phyloP scores from a whole-genome alignment of 2,888 invertebrate genomes.

The Apodemia duryi region DNA sequence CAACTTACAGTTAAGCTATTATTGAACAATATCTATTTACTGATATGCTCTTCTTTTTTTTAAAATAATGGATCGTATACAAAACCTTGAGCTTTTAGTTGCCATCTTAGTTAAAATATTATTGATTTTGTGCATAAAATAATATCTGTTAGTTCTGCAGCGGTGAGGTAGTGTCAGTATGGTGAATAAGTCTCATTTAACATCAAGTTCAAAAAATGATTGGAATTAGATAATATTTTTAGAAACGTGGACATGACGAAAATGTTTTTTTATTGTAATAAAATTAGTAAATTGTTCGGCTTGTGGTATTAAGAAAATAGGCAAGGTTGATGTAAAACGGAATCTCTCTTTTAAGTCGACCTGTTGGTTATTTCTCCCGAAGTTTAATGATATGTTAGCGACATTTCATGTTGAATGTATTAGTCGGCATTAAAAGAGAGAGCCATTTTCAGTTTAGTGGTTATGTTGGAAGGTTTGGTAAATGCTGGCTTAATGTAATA shows the following conservation, averaged over 20 bases:
- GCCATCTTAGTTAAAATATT: background rate
- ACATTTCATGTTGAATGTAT: slow-evolving; percentile 62
- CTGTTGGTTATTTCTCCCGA: slow-evolving; percentile 60
- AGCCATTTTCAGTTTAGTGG: slow-evolving; percentile 36
- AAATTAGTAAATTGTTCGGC: slow-evolving; percentile 33
- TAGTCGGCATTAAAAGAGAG: slow-evolving; percentile 47
- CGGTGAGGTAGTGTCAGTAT: background rate
- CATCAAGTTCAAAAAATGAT: slow-evolving; percentile 19
- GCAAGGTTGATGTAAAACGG: slow-evolving; percentile 51
- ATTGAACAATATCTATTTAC: no score
- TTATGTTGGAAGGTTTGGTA: slow-evolving; percentile 53
- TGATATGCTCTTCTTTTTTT: background rate
- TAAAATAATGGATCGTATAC: background rate
- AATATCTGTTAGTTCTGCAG: slow-evolving; percentile 3
- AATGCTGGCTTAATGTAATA: slow-evolving; percentile 60
- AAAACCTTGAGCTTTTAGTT: background rate
- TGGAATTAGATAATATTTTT: slow-evolving; percentile 24
- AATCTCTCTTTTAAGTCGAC: slow-evolving; percentile 42
- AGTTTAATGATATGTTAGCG: slow-evolving; percentile 61
- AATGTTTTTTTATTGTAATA: slow-evolving; percentile 49
- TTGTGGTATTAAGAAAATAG: slow-evolving; percentile 41
- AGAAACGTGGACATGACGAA: slow-evolving; percentile 15
- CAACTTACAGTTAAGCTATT: no score
- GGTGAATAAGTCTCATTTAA: slow-evolving; percentile 1
- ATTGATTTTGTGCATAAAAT: slow-evolving; percentile 6